These are phyloP conservation scores for Tonatia bakeri DNA, from an alignment of 2,113 vertebrate species.

Conservation along the genomic window DNA sequence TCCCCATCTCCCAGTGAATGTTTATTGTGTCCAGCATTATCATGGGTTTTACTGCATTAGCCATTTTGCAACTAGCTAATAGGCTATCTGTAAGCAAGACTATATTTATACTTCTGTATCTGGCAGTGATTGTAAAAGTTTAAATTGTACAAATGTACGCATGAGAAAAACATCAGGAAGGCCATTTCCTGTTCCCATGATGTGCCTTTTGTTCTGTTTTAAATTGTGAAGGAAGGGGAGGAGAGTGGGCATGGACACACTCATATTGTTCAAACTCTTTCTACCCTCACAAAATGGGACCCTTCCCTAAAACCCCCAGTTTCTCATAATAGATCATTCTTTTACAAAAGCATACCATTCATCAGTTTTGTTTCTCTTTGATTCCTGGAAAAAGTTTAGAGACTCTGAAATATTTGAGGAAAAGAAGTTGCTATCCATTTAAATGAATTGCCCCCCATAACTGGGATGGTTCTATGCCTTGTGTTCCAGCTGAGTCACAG, in stretches of 20 bases:
- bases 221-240: not conserved
- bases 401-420: not conserved
- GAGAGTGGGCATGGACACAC: not conserved
- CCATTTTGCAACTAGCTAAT: not conserved
- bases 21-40: not conserved
- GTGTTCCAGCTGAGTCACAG: not conserved
- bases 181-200: not conserved
- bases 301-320: not conserved
- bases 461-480: too few species aligned
- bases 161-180: conserved; percentile 20
- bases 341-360: not conserved
- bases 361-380: not conserved
- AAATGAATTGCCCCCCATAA: not conserved
- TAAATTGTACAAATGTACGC: not conserved
- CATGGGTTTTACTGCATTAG: not conserved
- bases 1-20: not conserved
- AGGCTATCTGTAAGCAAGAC: not conserved
- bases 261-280: not conserved
- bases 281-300: not conserved
- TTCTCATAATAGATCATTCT: conserved; percentile 3
- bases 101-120: conserved; percentile 18
- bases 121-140: conserved; percentile 18
- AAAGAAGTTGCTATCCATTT: not conserved
- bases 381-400: conserved; percentile 3
- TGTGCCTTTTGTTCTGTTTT: not conserved